Percentiles rank a stretch among this genome's conserved stretches.
These are phyloP conservation scores for Cynodonichthys magdalenae DNA, from an alignment of 2,797 vertebrate species.

Conservation along the genomic window DNA sequence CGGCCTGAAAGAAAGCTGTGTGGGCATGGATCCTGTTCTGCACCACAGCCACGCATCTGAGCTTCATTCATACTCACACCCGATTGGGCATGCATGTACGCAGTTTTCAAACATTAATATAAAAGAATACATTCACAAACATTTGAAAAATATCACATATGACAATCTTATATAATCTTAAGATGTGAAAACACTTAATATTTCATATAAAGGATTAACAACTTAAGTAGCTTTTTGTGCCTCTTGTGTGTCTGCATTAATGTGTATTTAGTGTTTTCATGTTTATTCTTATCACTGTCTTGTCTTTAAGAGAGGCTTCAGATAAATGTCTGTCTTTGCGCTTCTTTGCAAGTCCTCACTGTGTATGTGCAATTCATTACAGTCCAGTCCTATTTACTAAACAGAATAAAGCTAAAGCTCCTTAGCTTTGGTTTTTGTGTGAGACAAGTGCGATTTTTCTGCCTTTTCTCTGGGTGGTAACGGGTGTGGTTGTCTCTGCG, in stretches of 20 bases:
- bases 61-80: conserved; percentile 58
- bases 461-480: conserved; percentile 43
- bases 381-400: neutral
- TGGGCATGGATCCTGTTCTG: conserved; percentile 70
- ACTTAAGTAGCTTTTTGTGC: conserved; percentile 58
- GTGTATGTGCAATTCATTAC: conserved; percentile 58
- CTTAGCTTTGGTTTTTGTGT: conserved; percentile 46
- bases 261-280: conserved; percentile 46
- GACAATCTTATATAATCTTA: neutral
- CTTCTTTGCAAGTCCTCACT: conserved; percentile 39
- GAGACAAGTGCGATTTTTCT: conserved; percentile 44
- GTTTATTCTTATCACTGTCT: conserved; percentile 48
- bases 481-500: conserved; percentile 69
- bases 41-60: conserved; percentile 68
- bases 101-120: conserved; percentile 5
- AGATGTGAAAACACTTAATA: conserved; percentile 24
- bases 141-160: conserved; percentile 28
- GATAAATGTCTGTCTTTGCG: conserved; percentile 41
- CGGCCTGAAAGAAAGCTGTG: conserved; percentile 53
- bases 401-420: conserved; percentile 7
- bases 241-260: conserved; percentile 67
- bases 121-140: conserved; percentile 18
- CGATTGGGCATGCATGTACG: too few species aligned
- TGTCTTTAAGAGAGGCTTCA: conserved; percentile 42
- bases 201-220: conserved; percentile 71